phyloP scores from a whole-genome alignment of 2,888 invertebrate genomes.

The Sarcophaga caerulescens region DNA sequence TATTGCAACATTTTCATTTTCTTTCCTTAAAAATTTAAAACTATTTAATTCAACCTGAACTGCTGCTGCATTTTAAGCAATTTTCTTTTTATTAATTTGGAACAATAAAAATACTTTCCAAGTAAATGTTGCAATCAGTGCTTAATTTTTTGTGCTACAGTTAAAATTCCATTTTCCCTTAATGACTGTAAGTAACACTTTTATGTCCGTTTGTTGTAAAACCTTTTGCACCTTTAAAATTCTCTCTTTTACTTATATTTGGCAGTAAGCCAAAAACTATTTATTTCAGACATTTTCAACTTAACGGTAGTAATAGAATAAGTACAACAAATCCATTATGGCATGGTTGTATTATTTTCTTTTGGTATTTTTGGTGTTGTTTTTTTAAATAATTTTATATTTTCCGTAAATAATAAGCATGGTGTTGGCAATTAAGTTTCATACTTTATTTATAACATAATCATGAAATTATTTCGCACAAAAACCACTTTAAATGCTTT shows the following conservation, averaged over 20 bases:
- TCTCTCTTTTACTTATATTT: neutral
- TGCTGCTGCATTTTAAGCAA: no score
- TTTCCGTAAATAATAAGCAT: slow-evolving; percentile 1
- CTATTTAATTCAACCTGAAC: no score
- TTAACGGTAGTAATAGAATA: neutral
- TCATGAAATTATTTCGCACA: neutral
- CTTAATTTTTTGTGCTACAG: no score
- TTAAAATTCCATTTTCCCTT: neutral
- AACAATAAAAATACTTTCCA: no score
- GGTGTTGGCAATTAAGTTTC: neutral
- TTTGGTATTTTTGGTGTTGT: neutral
- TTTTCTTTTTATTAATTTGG: no score
- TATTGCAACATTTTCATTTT: no score
- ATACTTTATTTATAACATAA: slow-evolving; percentile 1
- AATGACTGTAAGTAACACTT: neutral
- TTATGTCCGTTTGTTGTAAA: neutral
- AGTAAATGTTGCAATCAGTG: no score
- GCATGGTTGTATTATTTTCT: neutral
- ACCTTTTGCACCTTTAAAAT: neutral
- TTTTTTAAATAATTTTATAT: slow-evolving; percentile 3
- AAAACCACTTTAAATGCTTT: slow-evolving; percentile 17
- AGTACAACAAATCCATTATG: neutral
- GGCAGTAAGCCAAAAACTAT: neutral
- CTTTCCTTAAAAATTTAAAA: no score
- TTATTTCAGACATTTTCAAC: neutral